Evolutionary conservation across 1,140 invertebrate genomes (phyloP).

Genomic region (Hylaeus anthracinus): DNA sequence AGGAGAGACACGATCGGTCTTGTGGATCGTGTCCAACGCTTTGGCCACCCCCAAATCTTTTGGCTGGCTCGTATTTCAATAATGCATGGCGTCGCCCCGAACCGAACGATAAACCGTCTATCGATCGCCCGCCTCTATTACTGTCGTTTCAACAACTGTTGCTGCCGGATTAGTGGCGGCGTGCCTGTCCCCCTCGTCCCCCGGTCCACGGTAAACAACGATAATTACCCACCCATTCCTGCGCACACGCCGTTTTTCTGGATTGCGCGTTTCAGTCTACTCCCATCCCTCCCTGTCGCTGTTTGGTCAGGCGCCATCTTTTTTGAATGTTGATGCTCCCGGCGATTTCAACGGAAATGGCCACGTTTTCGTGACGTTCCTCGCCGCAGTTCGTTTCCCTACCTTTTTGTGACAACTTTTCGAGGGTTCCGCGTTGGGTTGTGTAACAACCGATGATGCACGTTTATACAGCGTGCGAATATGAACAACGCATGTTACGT

Average conservation of each 20-base stretch:
- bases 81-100: constrained; percentile 23
- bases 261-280: background rate
- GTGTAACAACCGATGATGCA: too few relatives aligned
- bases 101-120: constrained; percentile 41
- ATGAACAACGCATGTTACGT: too few relatives aligned
- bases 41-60: constrained; percentile 24
- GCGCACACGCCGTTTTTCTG: constrained; percentile 8
- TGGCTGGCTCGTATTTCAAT: constrained; percentile 31
- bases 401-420: background rate
- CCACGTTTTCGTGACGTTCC: background rate
- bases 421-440: too few relatives aligned
- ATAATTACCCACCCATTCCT: constrained; percentile 20
- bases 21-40: background rate
- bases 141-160: constrained; percentile 47
- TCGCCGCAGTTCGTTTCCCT: background rate
- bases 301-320: background rate
- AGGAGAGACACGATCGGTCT: background rate
- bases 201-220: constrained; percentile 34
- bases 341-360: too few relatives aligned
- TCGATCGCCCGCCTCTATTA: constrained; percentile 37
- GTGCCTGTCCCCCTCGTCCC: background rate
- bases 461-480: too few relatives aligned
- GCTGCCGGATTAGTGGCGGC: constrained; percentile 39
- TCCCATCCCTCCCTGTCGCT: too few relatives aligned
- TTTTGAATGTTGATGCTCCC: background rate